Conservation (phyloP, 2,113 vertebrate species). For the Opisthocomus hoazin region DNA sequence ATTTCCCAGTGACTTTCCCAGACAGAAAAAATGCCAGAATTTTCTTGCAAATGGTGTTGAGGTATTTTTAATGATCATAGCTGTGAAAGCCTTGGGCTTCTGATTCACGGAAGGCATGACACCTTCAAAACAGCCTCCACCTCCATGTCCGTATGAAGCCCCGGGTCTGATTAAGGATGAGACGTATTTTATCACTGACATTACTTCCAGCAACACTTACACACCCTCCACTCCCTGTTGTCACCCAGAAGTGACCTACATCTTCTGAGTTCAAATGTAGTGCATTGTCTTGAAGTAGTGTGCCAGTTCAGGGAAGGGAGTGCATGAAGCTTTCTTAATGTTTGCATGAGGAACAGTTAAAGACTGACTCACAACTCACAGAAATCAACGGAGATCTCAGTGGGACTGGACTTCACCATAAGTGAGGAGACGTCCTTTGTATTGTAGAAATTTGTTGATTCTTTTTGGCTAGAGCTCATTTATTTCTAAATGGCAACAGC, state of each 20-base stretch:
- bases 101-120: not conserved
- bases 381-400: not conserved
- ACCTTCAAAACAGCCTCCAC: not conserved
- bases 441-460: not conserved
- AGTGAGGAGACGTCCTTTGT: not conserved
- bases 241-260: not conserved
- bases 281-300: not conserved
- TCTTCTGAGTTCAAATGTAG: not conserved
- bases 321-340: not conserved
- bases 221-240: not conserved
- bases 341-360: not conserved
- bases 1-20: not conserved
- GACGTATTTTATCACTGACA: not conserved
- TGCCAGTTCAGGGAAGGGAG: not conserved
- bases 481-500: not conserved
- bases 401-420: not conserved
- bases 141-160: not conserved
- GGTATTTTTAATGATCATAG: not conserved
- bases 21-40: not conserved
- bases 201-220: not conserved
- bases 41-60: not conserved
- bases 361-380: not conserved
- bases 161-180: not conserved
- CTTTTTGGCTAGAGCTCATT: not conserved
- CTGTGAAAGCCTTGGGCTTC: not conserved